These are phyloP conservation scores for Invenusta paracnida DNA, from an alignment of 2,888 invertebrate species.

Conservation along the genomic window DNA sequence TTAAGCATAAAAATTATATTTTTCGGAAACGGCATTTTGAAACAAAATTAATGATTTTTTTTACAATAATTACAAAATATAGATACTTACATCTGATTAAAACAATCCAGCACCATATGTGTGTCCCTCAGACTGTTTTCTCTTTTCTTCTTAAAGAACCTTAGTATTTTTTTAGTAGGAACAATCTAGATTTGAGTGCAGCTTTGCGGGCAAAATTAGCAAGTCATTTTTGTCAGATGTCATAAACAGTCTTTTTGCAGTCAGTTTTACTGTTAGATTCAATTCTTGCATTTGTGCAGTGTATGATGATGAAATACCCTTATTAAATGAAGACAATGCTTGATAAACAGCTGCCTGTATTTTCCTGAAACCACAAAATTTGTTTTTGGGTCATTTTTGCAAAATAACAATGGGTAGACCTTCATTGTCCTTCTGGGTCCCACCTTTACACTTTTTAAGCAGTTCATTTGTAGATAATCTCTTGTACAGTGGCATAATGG, in stretches of 20 bases:
- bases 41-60: background rate
- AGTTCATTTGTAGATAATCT: background rate
- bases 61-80: background rate
- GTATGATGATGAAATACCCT: background rate
- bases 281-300: conserved; percentile 14
- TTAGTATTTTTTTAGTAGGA: background rate
- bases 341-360: background rate
- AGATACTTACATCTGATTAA: background rate
- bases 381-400: background rate
- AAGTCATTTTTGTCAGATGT: background rate
- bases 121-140: background rate
- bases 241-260: background rate
- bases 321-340: conserved; percentile 4
- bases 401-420: background rate
- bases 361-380: conserved; percentile 9
- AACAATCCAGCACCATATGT: background rate
- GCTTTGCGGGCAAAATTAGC: background rate
- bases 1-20: background rate
- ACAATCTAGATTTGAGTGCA: background rate
- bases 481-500: background rate
- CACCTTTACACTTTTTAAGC: background rate
- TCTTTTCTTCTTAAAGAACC: background rate
- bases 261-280: background rate
- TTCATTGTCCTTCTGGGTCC: background rate
- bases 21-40: background rate